Percentiles rank a stretch among this genome's conserved stretches.
Evolutionary conservation across 2,113 vertebrate species (phyloP).

Genomic region (Thalassoma bifasciatum): DNA sequence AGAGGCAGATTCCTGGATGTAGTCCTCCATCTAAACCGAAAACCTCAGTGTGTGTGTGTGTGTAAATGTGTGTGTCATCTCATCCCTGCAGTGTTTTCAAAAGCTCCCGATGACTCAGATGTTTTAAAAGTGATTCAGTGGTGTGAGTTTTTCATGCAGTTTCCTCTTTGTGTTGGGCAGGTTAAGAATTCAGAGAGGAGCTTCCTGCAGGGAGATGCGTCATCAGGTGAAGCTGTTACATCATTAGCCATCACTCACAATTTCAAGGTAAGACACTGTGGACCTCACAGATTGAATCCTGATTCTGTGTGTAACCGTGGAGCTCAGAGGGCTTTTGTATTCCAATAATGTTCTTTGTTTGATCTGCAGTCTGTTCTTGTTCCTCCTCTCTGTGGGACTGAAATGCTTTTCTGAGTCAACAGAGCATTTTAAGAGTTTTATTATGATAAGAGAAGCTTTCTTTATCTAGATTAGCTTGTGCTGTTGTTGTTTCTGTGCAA

Average conservation of each 20-base stretch:
- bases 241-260: constrained; percentile 10
- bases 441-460: no score
- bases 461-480: no score
- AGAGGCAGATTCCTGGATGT: not conserved
- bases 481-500: no score
- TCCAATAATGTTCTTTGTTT: no score
- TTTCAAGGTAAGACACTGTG: constrained; percentile 32
- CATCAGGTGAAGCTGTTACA: constrained; percentile 19
- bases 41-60: not conserved
- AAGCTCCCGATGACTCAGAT: constrained; percentile 62
- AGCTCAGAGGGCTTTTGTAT: no score
- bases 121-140: constrained; percentile 68
- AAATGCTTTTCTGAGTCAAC: not conserved
- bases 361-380: no score
- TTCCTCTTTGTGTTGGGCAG: constrained; percentile 23
- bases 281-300: not conserved
- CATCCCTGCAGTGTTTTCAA: constrained; percentile 31
- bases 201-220: not conserved
- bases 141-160: constrained; percentile 29
- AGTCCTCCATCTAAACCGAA: not conserved
- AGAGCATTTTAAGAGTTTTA: no score
- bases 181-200: constrained; percentile 19
- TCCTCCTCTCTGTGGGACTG: constrained; percentile 7
- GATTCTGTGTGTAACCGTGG: not conserved
- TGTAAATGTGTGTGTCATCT: constrained; percentile 9